Conservation (phyloP, 1,140 invertebrate genomes). For the Bradynema listronoti region DNA sequence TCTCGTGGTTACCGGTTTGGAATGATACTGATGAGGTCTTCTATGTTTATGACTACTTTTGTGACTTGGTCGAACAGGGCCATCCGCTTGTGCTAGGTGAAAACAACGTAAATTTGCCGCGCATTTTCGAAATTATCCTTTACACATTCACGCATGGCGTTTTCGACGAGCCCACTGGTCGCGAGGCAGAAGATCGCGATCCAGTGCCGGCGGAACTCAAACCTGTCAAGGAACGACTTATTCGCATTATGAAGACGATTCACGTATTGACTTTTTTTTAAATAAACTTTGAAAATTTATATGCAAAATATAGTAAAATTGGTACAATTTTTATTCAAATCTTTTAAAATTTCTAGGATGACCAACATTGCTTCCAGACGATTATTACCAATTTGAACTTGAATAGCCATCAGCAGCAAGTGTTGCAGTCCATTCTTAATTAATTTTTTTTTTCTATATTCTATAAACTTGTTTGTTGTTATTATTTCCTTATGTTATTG, state of each 20-base stretch:
- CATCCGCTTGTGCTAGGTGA: slow-evolving; percentile 67
- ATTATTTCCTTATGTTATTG: neutral
- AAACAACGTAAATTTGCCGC: slow-evolving; percentile 79
- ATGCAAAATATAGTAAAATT: too few species aligned
- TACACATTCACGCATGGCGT: slow-evolving; percentile 78
- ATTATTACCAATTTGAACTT: slow-evolving; percentile 16
- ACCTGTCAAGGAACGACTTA: slow-evolving; percentile 25
- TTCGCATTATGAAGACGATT: slow-evolving; percentile 31
- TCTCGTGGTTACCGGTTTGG: slow-evolving; percentile 86
- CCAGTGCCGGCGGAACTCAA: too few species aligned
- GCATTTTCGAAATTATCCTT: slow-evolving; percentile 77
- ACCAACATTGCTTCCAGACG: slow-evolving; percentile 33
- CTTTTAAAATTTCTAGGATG: slow-evolving; percentile 24
- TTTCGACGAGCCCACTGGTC: slow-evolving; percentile 62
- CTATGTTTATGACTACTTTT: slow-evolving; percentile 86
- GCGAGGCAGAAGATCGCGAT: too few species aligned
- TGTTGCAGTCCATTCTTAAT: slow-evolving; percentile 18
- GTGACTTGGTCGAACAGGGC: slow-evolving; percentile 78
- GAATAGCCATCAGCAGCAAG: slow-evolving; percentile 30
- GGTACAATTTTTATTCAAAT: neutral
- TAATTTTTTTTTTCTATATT: neutral
- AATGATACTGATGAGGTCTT: slow-evolving; percentile 87
- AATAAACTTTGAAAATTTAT: slow-evolving; percentile 1
- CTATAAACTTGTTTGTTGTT: neutral
- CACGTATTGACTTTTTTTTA: too few species aligned